These are phyloP conservation scores for Malurus alboscapulatus DNA, from an alignment of 2,113 vertebrate species.

Conservation along the genomic window DNA sequence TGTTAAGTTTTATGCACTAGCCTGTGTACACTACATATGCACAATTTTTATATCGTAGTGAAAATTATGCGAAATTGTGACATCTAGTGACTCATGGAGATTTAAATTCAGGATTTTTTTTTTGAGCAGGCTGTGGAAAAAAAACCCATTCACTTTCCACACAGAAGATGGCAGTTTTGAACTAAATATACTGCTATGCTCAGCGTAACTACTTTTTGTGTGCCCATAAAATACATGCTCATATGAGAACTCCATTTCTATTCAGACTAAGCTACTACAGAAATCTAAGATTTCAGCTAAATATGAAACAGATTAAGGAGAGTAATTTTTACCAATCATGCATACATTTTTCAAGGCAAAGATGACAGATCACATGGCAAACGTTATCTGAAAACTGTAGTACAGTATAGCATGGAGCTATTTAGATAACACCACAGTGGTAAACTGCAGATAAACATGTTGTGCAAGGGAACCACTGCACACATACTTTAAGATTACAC, in stretches of 20 bases:
- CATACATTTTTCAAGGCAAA: constrained; percentile 58
- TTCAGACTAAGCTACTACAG: neutral
- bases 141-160: neutral
- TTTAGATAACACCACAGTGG: neutral
- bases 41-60: neutral
- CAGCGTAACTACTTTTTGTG: neutral
- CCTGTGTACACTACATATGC: neutral
- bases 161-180: constrained; percentile 7
- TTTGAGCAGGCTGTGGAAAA: neutral
- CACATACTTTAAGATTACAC: neutral
- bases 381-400: neutral
- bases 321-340: constrained; percentile 18
- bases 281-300: constrained; percentile 33
- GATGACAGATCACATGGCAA: neutral
- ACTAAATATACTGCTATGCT: constrained; percentile 16
- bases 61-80: constrained; percentile 35
- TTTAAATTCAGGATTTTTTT: neutral
- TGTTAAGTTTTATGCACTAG: neutral
- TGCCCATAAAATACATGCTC: neutral
- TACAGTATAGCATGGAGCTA: neutral
- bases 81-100: constrained; percentile 19
- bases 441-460: neutral
- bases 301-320: constrained; percentile 3
- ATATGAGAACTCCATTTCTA: constrained; percentile 12
- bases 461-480: neutral